These are phyloP conservation scores for Bombus confusus DNA, from an alignment of 1,140 invertebrate species.

Conservation along the genomic window DNA sequence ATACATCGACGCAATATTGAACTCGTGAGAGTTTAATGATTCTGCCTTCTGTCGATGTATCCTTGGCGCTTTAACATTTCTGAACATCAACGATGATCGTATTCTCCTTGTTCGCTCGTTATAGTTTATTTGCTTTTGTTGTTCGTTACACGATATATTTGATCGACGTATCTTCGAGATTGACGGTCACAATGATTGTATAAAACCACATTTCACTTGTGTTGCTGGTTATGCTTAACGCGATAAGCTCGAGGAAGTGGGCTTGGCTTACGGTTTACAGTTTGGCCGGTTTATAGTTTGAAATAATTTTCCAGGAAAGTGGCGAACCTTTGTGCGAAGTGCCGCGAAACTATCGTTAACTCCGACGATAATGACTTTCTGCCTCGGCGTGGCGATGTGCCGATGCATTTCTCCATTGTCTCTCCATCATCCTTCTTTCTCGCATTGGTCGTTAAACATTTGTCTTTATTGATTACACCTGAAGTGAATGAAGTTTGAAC, in stretches of 20 bases:
- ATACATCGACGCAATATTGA: conserved; percentile 72
- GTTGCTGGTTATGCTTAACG: conserved; percentile 28
- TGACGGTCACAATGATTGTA: not conserved
- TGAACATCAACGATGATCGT: not conserved
- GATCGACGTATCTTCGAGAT: not conserved
- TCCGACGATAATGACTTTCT: conserved; percentile 34
- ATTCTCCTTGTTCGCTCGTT: not conserved
- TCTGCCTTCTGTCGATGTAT: conserved; percentile 9
- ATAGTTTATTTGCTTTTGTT: not conserved
- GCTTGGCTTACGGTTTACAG: conserved; percentile 27
- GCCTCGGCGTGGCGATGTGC: not conserved
- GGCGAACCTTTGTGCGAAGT: conserved; percentile 23
- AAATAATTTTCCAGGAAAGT: conserved; percentile 58
- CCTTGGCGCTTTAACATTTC: conserved; percentile 15
- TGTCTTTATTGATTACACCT: conserved; percentile 24
- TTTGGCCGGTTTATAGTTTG: conserved; percentile 32
- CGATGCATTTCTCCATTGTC: not conserved
- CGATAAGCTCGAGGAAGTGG: conserved; percentile 54
- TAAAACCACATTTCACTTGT: conserved; percentile 10
- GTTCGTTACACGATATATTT: conserved; percentile 15
- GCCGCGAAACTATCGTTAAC: conserved; percentile 31
- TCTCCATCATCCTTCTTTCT: not conserved
- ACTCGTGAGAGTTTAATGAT: conserved; percentile 38
- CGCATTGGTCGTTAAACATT: conserved; percentile 35
- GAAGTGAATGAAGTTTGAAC: not conserved